A percentile compares a stretch with the other conserved stretches of the same genome.
Evolutionary conservation across 2,113 vertebrate species (phyloP).

Genomic region (Genyomyrus donnyi): DNA sequence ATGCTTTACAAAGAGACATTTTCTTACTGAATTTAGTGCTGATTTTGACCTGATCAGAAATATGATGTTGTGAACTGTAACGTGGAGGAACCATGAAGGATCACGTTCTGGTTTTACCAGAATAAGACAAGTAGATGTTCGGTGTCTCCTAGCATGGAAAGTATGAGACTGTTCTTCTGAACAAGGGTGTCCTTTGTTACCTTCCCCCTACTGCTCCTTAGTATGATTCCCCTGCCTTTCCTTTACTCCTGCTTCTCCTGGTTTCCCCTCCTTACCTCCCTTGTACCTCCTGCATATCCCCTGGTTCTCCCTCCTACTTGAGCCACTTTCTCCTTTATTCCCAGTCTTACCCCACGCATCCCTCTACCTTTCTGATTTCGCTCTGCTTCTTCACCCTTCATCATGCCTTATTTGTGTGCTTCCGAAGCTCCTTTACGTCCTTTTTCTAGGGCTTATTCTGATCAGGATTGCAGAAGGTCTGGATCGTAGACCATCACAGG

Average conservation of each 20-base stretch:
- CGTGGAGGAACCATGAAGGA: not conserved
- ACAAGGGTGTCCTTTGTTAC: not conserved
- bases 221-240: not conserved
- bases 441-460: not conserved
- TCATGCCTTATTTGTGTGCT: not conserved
- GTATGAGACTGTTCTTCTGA: not conserved
- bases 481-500: not conserved
- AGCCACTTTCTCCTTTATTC: constrained; percentile 13
- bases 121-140: not conserved
- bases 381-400: not conserved
- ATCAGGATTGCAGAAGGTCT: not conserved
- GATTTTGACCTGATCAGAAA: not conserved
- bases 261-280: not conserved
- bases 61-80: not conserved
- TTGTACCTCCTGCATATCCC: not conserved
- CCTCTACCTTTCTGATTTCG: not conserved
- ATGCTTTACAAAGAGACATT: not conserved
- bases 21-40: not conserved
- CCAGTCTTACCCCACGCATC: not conserved
- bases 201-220: not conserved
- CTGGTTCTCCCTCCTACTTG: not conserved
- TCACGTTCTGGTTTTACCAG: not conserved
- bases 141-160: not conserved
- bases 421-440: not conserved
- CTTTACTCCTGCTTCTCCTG: not conserved